Evolutionary conservation across 2,888 invertebrate genomes (phyloP).

Genomic region (Gerris lacustris): DNA sequence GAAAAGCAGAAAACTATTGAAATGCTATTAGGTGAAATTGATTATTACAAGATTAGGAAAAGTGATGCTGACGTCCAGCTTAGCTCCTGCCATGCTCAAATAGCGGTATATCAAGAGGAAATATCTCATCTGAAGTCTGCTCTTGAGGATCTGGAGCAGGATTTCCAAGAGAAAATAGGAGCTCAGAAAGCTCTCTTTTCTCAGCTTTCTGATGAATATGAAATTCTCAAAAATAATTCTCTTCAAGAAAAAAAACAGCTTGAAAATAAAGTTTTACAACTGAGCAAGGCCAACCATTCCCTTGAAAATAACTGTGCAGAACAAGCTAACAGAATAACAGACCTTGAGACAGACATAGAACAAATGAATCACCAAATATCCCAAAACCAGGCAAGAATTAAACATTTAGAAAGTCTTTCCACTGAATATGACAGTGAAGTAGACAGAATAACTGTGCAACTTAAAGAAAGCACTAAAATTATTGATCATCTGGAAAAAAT

Average conservation of each 20-base stretch:
- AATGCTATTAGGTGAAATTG: constrained; percentile 21
- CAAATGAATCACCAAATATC: background rate
- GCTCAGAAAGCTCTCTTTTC: constrained; percentile 21
- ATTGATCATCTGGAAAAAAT: constrained; percentile 11
- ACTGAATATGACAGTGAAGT: background rate
- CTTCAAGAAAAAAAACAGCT: constrained; percentile 11
- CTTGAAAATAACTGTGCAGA: constrained; percentile 10
- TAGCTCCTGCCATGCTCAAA: constrained; percentile 16
- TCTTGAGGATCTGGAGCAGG: constrained; percentile 18
- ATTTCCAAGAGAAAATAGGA: constrained; percentile 22
- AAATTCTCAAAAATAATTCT: constrained; percentile 12
- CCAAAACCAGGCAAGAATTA: background rate
- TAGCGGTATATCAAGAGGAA: constrained; percentile 20
- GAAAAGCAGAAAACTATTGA: constrained; percentile 24
- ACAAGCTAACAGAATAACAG: constrained; percentile 13
- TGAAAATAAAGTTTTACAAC: constrained; percentile 8
- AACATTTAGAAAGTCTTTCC: background rate
- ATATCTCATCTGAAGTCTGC: constrained; percentile 19
- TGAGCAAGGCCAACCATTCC: constrained; percentile 1
- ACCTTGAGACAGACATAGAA: constrained; percentile 9
- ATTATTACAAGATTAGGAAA: constrained; percentile 21
- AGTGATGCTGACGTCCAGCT: constrained; percentile 21
- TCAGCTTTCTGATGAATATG: constrained; percentile 17
- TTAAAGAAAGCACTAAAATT: background rate
- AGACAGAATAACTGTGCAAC: background rate